Conservation (phyloP, 2,888 invertebrate species). For the Quadriops clusia region DNA sequence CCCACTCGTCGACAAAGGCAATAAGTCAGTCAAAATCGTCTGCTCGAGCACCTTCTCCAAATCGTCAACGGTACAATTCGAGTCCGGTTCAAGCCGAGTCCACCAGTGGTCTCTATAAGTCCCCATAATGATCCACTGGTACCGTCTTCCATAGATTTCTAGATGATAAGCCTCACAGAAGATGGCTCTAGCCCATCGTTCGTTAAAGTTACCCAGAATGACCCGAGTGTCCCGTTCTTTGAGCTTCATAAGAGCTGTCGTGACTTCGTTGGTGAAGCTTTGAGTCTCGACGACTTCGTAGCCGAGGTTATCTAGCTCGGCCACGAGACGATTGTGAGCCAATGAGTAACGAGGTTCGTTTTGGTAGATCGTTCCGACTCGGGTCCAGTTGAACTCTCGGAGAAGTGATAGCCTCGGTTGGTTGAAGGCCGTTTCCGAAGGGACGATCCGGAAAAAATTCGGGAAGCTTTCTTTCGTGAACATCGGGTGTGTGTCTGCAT, state of each 20-base stretch:
- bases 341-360: conserved; percentile 88
- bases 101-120: conserved; percentile 71
- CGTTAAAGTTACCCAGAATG: conserved; percentile 85
- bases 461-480: conserved; percentile 88
- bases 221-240: conserved; percentile 89
- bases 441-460: conserved; percentile 93
- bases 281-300: conserved; percentile 80
- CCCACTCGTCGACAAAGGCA: conserved; percentile 77
- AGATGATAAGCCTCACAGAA: conserved; percentile 80
- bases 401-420: conserved; percentile 79
- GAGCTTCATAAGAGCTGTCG: conserved; percentile 63
- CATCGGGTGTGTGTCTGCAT: conserved; percentile 96
- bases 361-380: conserved; percentile 94
- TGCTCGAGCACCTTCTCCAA: conserved; percentile 73
- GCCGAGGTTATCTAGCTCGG: conserved; percentile 69
- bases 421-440: conserved; percentile 93
- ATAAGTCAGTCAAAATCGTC: conserved; percentile 75
- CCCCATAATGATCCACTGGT: conserved; percentile 92
- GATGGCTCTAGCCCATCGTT: conserved; percentile 79
- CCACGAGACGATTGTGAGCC: conserved; percentile 51
- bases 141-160: conserved; percentile 82
- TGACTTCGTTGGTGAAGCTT: conserved; percentile 84
- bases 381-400: conserved; percentile 90
- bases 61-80: conserved; percentile 60
- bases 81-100: conserved; percentile 44